Conservation (phyloP, 2,888 invertebrate species). For the Acronicta psi region DNA sequence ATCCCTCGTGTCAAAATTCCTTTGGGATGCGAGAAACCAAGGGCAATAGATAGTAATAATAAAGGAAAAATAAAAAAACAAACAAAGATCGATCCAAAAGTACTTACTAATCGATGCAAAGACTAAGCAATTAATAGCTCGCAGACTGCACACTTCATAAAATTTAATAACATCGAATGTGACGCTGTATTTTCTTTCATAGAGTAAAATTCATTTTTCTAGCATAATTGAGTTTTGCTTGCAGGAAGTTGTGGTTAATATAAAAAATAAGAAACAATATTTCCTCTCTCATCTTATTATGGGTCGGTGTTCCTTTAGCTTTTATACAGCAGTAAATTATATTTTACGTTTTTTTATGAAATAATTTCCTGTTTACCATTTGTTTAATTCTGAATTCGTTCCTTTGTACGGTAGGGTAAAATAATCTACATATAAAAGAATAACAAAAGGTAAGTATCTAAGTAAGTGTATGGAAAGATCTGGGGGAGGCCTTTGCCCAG, state of each 20-base stretch:
- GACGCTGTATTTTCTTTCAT: slow-evolving; percentile 40
- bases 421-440: no score
- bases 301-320: slow-evolving; percentile 22
- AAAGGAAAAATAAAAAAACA: no score
- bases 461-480: no score
- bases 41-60: no score
- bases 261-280: slow-evolving; percentile 35
- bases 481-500: no score
- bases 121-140: slow-evolving; percentile 28
- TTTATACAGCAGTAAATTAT: slow-evolving; percentile 38
- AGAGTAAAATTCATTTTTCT: slow-evolving; percentile 53
- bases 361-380: slow-evolving; percentile 36
- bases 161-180: slow-evolving; percentile 47
- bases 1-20: no score
- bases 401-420: no score
- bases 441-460: no score
- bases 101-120: slow-evolving; percentile 3
- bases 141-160: slow-evolving; percentile 31
- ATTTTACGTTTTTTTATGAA: slow-evolving; percentile 21
- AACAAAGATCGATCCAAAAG: no score
- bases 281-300: slow-evolving; percentile 32
- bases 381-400: slow-evolving; percentile 14
- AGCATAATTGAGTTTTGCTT: slow-evolving; percentile 46
- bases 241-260: slow-evolving; percentile 37
- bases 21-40: no score